Base-by-base conservation (phyloP, 2,113 vertebrate genomes). In the Rhinoderma darwinii region DNA sequence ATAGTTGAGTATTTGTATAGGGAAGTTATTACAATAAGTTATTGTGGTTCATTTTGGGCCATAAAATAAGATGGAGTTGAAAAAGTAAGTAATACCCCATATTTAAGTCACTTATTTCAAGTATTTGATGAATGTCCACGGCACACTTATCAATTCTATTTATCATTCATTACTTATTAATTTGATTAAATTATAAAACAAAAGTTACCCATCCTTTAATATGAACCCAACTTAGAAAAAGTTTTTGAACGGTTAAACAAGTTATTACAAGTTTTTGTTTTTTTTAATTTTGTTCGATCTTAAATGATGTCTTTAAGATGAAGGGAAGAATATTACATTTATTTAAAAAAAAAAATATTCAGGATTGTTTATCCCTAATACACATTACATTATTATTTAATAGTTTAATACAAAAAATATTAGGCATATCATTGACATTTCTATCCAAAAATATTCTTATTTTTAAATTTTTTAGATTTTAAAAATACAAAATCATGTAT, bases 1-100 rank as follows among this genome's bases (percentile, higher is more conserved):
- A 30, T 17, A 17, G 14, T 47, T 47, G 25, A 44, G 72, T 84
- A 44, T 76, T 84, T 84, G 72, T 84, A 59, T 22, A 20, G 22
- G 47, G 37, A 63, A 50, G n/a, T 80, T 37, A 35, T 18, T 41
- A 43, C 2, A 75, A 61, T 25, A 1, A 25, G 27, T 51, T 47
- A 87, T 61, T 32, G 86, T 87, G 86, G 79, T 63, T 11, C 32
- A 25, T 50, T 74, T 61, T 32, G 68, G 86, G 25, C 37, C 4
- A 43, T 81, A 27, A 83, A 17, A 41, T 75, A 74, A 73, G 63
- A 30, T 54, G 37, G 5, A 39, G 8, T 66, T 85, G 12, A 70
- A 59, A 22, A 76, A 39, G 72, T 84, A 84, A 84, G 76, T 51
- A 6, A 35, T 37, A n/a, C 1, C 66, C 66, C 15, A 70, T 8